Percentiles rank a stretch among this genome's conserved stretches.
Conservation (phyloP, 2,113 vertebrate genomes). For the Triplophysa tibetana region DNA sequence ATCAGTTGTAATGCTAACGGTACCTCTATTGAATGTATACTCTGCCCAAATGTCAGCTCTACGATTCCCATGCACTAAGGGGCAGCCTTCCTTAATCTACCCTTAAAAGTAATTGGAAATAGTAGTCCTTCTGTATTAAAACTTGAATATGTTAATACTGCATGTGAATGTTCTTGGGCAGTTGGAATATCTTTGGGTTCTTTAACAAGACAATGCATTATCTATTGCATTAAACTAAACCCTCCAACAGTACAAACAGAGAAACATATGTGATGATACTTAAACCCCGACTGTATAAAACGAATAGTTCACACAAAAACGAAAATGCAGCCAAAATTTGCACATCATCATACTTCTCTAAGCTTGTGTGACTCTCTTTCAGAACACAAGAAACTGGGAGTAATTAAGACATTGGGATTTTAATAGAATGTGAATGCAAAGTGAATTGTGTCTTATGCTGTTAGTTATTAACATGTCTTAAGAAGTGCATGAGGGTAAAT, state of each 20-base stretch:
- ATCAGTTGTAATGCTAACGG: neutral
- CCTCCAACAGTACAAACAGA: neutral
- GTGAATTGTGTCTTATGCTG: no score
- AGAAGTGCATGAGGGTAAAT: no score
- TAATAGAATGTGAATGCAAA: no score
- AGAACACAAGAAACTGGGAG: no score
- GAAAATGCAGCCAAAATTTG: no score
- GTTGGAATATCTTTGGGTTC: neutral
- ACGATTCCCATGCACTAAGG: slow-evolving; percentile 45
- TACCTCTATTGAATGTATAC: slow-evolving; percentile 1
- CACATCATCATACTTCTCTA: no score
- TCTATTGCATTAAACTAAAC: neutral
- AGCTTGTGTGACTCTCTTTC: no score
- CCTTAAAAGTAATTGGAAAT: neutral
- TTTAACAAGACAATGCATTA: neutral
- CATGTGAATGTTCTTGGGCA: slow-evolving; percentile 16
- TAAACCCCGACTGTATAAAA: neutral
- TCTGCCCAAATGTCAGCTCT: slow-evolving; percentile 16
- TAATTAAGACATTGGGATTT: no score
- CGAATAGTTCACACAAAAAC: neutral
- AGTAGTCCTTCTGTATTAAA: neutral
- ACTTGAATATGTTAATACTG: slow-evolving; percentile 18
- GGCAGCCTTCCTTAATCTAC: slow-evolving; percentile 32
- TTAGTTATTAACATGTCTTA: no score
- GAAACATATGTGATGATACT: neutral